Evolutionary conservation across 2,888 invertebrate species (phyloP), one percentile per base, ranked within the genome.

Genomic region (Pyrrhia umbra): DNA sequence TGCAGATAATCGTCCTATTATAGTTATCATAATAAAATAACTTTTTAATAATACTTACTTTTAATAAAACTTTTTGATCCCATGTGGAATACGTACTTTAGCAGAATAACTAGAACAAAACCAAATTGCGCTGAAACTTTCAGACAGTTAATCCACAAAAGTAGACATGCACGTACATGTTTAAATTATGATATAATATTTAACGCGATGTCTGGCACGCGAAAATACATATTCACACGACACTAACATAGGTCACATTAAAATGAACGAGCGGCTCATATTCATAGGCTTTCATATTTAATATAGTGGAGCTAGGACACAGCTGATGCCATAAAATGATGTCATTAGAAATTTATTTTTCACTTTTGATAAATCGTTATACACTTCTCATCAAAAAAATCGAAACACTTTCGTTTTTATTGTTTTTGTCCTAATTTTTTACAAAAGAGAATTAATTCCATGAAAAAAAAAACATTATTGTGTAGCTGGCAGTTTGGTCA

Each of bases 141-240:
- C 18, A 18, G 40, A 15, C 6, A 40, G 18, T 18, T 10, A 40
- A 18, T 40, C 13, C 6, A 42, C 13, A 10, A 20, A 5, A 42
- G 15, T n/a, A 37, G 37, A n/a, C 37, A 37, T 6, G 15, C 37
- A 5, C n/a, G 6, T 15, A 37, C 6, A 18, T 25, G 20, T 5
- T 64, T 10, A n/a, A 16, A 43, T 37, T 13, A 34, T 34, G 5
- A 52, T 21, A 45, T 30, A 23, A 46, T 30, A 15, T 64, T 8
- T 21, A 16, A n/a, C n/a, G n/a, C n/a, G n/a, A n/a, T 25, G 34
- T 45, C 21, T 27, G 16, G 15, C 65, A 54, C 27, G 54, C 37
- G 45, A 25, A 54, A 45, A 46, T 0, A 54, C 18, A 64, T 20
- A 20, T 30, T 39, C 3, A 8, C 34, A 63, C 25, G 62, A 50